These are phyloP conservation scores for Xiphias gladius DNA, from an alignment of 2,113 vertebrate species.

Conservation along the genomic window DNA sequence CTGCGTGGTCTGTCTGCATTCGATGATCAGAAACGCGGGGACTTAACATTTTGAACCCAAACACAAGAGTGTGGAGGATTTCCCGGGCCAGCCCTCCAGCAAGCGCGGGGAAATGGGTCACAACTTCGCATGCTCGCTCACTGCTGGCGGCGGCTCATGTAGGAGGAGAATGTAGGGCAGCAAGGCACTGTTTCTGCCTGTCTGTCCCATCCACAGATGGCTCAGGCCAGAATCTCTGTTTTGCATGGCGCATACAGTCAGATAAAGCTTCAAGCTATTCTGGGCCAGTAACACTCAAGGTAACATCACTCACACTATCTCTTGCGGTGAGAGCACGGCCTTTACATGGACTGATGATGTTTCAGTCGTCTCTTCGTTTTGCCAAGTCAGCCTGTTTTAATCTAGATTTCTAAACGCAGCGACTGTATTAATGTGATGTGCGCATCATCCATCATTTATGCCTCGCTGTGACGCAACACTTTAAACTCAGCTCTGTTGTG, in stretches of 20 bases:
- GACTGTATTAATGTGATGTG: background rate
- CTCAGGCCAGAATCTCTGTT: slow-evolving; percentile 15
- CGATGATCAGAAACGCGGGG: background rate
- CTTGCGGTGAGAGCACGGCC: background rate
- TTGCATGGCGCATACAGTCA: background rate
- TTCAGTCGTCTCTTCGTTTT: slow-evolving; percentile 8
- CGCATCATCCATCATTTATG: slow-evolving; percentile 41
- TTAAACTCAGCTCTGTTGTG: slow-evolving; percentile 54
- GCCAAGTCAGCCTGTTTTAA: background rate
- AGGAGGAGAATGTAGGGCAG: slow-evolving; percentile 69
- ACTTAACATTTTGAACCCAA: slow-evolving; percentile 28
- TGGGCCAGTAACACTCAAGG: background rate
- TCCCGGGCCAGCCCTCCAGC: slow-evolving; percentile 64
- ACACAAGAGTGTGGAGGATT: slow-evolving; percentile 45
- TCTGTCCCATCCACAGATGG: slow-evolving; percentile 32
- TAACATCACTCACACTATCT: slow-evolving; percentile 4
- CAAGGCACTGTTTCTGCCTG: slow-evolving; percentile 19
- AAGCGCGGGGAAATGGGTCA: slow-evolving; percentile 76
- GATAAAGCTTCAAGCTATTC: slow-evolving; percentile 21
- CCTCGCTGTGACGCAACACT: background rate
- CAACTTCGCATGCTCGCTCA: slow-evolving; percentile 55
- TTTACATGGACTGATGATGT: slow-evolving; percentile 8
- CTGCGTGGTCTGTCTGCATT: background rate
- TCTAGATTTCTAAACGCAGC: slow-evolving; percentile 45
- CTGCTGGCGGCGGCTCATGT: slow-evolving; percentile 52